A percentile compares a stretch with the other conserved stretches of the same genome.
Conservation (phyloP, 2,113 vertebrate genomes). For the Halcyon malimbica region DNA sequence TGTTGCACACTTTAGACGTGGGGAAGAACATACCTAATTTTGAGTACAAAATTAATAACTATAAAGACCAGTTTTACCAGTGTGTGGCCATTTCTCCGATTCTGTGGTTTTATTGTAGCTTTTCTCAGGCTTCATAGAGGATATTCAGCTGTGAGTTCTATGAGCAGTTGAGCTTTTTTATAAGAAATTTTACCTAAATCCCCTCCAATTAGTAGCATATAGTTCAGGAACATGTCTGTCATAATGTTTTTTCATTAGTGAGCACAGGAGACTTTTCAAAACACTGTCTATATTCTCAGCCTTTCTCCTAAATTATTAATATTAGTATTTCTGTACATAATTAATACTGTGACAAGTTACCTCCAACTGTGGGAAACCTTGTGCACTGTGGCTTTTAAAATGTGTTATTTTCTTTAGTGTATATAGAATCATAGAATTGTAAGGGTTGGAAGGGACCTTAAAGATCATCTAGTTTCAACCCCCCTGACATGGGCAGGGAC, state of each 20-base stretch:
- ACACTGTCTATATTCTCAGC: not conserved
- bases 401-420: not conserved
- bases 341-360: not conserved
- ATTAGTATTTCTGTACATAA: not conserved
- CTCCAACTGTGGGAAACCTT: not conserved
- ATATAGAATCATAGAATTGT: too few relatives aligned
- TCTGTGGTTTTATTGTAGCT: not conserved
- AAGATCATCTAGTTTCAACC: too few relatives aligned
- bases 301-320: not conserved
- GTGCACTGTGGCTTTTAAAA: not conserved
- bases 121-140: not conserved
- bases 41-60: not conserved
- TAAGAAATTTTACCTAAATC: not conserved
- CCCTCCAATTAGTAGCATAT: not conserved
- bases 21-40: not conserved
- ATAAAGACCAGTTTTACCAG: not conserved
- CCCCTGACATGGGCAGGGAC: too few relatives aligned
- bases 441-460: too few relatives aligned
- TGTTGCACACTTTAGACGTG: not conserved
- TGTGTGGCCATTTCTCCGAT: not conserved
- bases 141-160: not conserved
- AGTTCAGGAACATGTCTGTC: not conserved
- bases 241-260: fast-evolving
- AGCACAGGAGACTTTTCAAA: not conserved
- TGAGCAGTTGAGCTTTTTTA: not conserved